Percentiles rank a stretch among this genome's conserved stretches.
phyloP scores from a whole-genome alignment of 2,797 vertebrate genomes.

The Mus spretus region DNA sequence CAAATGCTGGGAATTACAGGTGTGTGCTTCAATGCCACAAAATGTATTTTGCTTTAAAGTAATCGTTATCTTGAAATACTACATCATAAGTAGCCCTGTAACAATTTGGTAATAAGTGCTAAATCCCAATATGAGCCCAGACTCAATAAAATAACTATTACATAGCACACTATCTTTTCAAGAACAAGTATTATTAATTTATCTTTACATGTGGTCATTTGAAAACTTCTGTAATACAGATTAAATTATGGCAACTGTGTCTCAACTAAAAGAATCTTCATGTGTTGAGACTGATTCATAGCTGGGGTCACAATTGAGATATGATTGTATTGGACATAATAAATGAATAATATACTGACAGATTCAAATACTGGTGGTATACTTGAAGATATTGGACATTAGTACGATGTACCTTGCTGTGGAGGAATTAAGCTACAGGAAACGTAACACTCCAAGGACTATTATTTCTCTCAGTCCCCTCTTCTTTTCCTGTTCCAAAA shows the following conservation, averaged over 20 bases:
- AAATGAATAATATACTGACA: background rate
- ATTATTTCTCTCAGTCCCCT: background rate
- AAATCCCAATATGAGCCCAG: background rate
- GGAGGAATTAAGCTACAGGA: background rate
- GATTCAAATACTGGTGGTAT: background rate
- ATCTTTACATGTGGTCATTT: background rate
- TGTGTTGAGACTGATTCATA: background rate
- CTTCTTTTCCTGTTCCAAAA: background rate
- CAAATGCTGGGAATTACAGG: background rate
- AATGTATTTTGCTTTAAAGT: background rate
- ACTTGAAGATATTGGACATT: background rate
- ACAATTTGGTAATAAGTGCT: background rate
- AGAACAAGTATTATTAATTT: background rate
- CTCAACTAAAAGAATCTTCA: background rate
- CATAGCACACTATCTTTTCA: background rate
- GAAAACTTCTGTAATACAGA: background rate
- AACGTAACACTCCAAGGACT: accelerated
- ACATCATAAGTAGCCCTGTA: background rate
- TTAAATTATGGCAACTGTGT: background rate
- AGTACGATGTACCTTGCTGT: background rate
- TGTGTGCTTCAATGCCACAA: background rate
- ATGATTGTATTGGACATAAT: background rate
- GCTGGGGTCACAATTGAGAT: background rate
- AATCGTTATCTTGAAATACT: background rate
- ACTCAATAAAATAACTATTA: background rate